phyloP scores from a whole-genome alignment of 1,140 invertebrate species.

The Goniozus legneri region DNA sequence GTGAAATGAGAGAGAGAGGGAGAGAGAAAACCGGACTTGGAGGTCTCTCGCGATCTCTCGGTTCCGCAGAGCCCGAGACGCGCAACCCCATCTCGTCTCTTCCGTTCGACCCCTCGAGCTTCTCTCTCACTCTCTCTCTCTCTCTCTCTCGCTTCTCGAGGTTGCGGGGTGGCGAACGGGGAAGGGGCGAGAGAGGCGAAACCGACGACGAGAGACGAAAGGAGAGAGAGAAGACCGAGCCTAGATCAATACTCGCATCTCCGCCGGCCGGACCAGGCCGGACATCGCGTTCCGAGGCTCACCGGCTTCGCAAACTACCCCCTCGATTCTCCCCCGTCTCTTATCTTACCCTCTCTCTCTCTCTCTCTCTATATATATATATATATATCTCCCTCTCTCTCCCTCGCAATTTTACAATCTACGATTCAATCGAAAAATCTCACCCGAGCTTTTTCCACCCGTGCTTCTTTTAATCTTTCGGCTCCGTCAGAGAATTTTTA shows the following conservation, averaged over 20 bases:
- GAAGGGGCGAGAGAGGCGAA: conserved; percentile 35
- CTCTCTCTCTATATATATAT: conserved; percentile 4
- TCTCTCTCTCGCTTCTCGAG: conserved; percentile 18
- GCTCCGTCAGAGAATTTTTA: too few species aligned
- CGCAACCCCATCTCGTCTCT: conserved; percentile 16
- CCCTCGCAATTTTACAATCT: conserved; percentile 1
- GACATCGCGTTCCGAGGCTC: conserved; percentile 51
- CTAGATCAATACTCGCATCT: conserved; percentile 57
- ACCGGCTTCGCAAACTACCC: conserved; percentile 34
- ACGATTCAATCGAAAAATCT: background rate
- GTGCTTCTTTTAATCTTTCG: background rate
- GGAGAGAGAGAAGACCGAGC: conserved; percentile 40
- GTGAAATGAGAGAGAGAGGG: conserved; percentile 38
- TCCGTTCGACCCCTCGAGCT: conserved; percentile 8
- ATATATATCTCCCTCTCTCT: conserved; percentile 8
- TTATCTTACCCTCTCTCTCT: conserved; percentile 1
- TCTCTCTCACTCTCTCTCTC: conserved; percentile 6
- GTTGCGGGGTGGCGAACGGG: conserved; percentile 5
- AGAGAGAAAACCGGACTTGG: conserved; percentile 41
- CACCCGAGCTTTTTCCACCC: background rate
- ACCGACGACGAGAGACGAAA: conserved; percentile 37
- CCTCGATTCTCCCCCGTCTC: conserved; percentile 18
- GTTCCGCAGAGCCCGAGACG: conserved; percentile 10
- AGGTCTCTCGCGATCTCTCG: conserved; percentile 30
- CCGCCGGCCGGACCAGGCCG: conserved; percentile 51